phyloP scores from a whole-genome alignment of 2,888 invertebrate species.

The Leptura quadrifasciata region DNA sequence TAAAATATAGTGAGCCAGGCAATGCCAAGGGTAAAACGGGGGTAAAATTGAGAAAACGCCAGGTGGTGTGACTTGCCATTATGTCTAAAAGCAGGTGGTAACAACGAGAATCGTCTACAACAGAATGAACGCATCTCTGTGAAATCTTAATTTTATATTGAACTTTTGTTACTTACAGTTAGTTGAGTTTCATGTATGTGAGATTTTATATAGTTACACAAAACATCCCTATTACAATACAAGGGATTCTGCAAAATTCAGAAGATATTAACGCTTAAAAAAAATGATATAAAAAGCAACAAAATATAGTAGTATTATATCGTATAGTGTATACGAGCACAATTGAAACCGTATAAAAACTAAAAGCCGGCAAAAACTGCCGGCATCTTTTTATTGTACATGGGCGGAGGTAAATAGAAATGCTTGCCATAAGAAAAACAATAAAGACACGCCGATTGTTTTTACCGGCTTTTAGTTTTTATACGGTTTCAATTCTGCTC shows the following conservation, averaged over 20 bases:
- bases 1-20: conserved; percentile 11
- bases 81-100: conserved; percentile 42
- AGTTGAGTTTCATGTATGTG: conserved; percentile 16
- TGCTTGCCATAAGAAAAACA: no score
- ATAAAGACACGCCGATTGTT: no score
- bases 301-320: not conserved
- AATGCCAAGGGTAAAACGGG: conserved; percentile 16
- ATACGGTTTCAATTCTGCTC: no score
- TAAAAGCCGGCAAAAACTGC: no score
- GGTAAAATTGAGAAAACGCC: conserved; percentile 38
- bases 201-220: conserved; percentile 13
- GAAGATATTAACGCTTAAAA: not conserved
- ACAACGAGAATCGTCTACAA: conserved; percentile 23
- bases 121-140: conserved; percentile 36
- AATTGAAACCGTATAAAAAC: no score
- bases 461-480: no score
- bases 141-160: conserved; percentile 44
- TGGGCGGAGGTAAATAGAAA: no score
- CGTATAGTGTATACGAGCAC: no score
- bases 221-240: not conserved
- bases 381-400: no score
- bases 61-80: conserved; percentile 47
- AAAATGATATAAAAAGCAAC: not conserved
- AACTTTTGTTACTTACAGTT: conserved; percentile 32
- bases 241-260: not conserved